phyloP scores from a whole-genome alignment of 1,140 invertebrate species.

The Trichonephila clavipes region DNA sequence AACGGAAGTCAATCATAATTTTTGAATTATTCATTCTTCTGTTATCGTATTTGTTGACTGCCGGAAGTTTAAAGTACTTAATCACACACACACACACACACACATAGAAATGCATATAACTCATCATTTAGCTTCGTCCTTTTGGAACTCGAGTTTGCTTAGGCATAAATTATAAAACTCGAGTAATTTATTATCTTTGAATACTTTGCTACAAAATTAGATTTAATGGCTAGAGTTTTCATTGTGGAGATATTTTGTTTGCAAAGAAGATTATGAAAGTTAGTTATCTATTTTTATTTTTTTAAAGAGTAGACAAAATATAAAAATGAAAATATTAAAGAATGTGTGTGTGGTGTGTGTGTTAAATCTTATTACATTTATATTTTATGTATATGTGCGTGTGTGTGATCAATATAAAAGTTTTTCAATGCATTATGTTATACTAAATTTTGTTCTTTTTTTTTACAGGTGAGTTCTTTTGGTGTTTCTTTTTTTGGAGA shows the following conservation, averaged over 20 bases:
- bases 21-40: constrained; percentile 32
- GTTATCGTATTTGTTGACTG: neutral
- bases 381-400: too few species aligned
- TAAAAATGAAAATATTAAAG: too few species aligned
- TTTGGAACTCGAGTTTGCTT: neutral
- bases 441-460: neutral
- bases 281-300: too few species aligned
- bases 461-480: neutral
- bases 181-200: neutral
- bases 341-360: too few species aligned
- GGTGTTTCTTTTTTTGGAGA: neutral
- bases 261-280: too few species aligned
- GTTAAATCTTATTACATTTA: too few species aligned
- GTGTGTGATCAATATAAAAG: too few species aligned
- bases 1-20: constrained; percentile 29
- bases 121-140: neutral
- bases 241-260: too few species aligned
- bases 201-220: neutral
- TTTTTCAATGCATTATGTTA: too few species aligned
- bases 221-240: too few species aligned
- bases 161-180: neutral
- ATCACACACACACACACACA: too few species aligned
- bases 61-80: neutral
- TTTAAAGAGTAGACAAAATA: too few species aligned
- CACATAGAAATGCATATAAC: neutral